A percentile compares a stretch with the other conserved stretches of the same genome.
These are phyloP conservation scores for Scomber japonicus DNA, from an alignment of 2,113 vertebrate genomes.

Conservation along the genomic window DNA sequence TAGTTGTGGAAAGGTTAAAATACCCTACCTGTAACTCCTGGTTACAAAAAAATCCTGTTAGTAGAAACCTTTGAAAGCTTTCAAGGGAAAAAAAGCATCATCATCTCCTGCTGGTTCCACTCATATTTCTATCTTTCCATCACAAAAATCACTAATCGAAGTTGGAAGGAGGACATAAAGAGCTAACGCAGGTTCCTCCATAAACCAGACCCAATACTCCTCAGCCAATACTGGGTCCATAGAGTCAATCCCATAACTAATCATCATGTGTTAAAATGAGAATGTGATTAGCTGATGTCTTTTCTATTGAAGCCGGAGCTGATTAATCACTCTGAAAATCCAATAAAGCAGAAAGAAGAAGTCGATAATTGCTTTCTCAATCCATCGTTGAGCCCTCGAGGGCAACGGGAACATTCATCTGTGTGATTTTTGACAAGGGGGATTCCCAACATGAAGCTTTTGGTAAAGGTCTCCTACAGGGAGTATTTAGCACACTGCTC, in stretches of 20 bases:
- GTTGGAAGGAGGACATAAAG: too few relatives aligned
- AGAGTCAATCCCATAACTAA: neutral
- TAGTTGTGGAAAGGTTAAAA: too few relatives aligned
- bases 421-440: too few relatives aligned
- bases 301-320: neutral
- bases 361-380: too few relatives aligned
- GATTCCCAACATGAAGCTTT: conserved; percentile 26
- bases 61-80: too few relatives aligned
- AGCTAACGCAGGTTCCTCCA: neutral
- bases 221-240: neutral
- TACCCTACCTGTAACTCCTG: too few relatives aligned
- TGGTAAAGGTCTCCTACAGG: conserved; percentile 7
- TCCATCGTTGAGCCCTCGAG: neutral
- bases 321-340: conserved; percentile 21
- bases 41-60: too few relatives aligned
- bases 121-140: neutral
- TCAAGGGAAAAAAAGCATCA: too few relatives aligned
- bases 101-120: too few relatives aligned
- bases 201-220: neutral
- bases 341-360: conserved; percentile 29
- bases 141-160: too few relatives aligned
- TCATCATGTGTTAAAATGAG: neutral
- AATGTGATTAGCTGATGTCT: conserved; percentile 6
- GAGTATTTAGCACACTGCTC: neutral
- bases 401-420: neutral